These are phyloP conservation scores for Madoqua kirkii DNA, from an alignment of 2,113 vertebrate species.

Conservation along the genomic window DNA sequence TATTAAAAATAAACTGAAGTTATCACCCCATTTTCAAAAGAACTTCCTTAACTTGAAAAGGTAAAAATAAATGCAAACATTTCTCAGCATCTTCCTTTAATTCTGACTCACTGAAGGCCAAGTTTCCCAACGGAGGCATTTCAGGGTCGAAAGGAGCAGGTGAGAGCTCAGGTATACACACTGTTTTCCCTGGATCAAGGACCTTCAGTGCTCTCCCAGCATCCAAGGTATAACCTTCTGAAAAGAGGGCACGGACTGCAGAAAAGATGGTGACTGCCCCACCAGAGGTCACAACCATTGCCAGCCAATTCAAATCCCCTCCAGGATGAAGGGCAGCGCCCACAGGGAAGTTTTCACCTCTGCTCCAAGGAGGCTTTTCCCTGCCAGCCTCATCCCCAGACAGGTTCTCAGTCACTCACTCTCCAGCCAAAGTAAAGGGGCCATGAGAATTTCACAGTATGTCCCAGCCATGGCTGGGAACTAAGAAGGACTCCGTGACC, in stretches of 20 bases:
- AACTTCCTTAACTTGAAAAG: conserved; percentile 64
- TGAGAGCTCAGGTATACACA: neutral
- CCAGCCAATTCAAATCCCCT: conserved; percentile 46
- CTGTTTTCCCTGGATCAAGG: neutral
- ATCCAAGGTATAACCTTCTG: neutral
- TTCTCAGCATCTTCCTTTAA: neutral
- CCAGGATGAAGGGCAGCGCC: conserved; percentile 42
- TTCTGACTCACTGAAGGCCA: neutral
- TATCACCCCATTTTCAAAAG: conserved; percentile 52
- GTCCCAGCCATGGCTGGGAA: neutral
- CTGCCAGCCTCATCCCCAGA: conserved; percentile 41
- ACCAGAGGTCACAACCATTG: conserved; percentile 39
- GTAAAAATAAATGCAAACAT: neutral
- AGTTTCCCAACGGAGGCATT: neutral
- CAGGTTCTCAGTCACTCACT: neutral
- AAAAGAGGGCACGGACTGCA: neutral
- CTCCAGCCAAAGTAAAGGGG: conserved; percentile 30
- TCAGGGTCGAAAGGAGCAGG: neutral
- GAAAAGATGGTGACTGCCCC: neutral
- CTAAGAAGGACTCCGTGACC: neutral
- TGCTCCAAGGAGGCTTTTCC: neutral
- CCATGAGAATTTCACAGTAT: neutral
- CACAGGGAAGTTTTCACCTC: conserved; percentile 40
- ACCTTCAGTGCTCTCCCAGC: neutral
- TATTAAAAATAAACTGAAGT: conserved; percentile 65